Base-by-base conservation (phyloP, 1,140 invertebrate genomes). In the Scaptomyza hsui region DNA sequence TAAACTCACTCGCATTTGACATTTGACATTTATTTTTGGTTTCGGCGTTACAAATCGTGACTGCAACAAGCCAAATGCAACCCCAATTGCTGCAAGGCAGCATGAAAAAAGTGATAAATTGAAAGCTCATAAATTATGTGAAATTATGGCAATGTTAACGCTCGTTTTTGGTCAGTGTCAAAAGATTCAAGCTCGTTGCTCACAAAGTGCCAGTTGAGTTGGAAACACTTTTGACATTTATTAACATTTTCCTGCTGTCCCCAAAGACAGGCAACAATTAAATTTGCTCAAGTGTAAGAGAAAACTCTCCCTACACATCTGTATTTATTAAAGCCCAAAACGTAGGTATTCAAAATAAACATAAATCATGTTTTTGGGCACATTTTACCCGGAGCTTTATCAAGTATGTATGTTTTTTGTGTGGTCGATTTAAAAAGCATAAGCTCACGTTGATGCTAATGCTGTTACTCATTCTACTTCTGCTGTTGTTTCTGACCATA, bases 101-200 rank as follows among this genome's bases (percentile, higher is more conserved):
- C 1, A 15, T 3, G 9, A 41, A 48, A 45, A 51, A 13, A 55
- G 60, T 78, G 78, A 88, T 82, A 82, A 82, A 88, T 88, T 82
- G 82, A 88, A 88, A 88, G 78, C 74, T 88, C 82, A 78, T 88
- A 82, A 88, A 88, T 88, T 88, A 81, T 81, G 63, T 75, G 77
- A 81, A 88, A 81, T 81, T 86, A 82, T 72, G 42, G 56, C 24
- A 42, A 21, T 75, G 71, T 61, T 51, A 48, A 47, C 45, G 61
- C 49, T 45, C 26, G 45, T 53, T 37, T 37, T 37, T 48, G 75
- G 56, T 47, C 53, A 29, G 70, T 75, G 80, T 83, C 80, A 72
- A 52, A 72, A 71, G 52, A 72, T 73, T 81, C 56, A 60, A 74
- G 69, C 68, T 64, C 76, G 57, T 67, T 68, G 77, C 77, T 77